Percentiles rank a stretch among this genome's conserved stretches.
Conservation (phyloP, 2,797 vertebrate genomes). For the Brachymystax lenok region DNA sequence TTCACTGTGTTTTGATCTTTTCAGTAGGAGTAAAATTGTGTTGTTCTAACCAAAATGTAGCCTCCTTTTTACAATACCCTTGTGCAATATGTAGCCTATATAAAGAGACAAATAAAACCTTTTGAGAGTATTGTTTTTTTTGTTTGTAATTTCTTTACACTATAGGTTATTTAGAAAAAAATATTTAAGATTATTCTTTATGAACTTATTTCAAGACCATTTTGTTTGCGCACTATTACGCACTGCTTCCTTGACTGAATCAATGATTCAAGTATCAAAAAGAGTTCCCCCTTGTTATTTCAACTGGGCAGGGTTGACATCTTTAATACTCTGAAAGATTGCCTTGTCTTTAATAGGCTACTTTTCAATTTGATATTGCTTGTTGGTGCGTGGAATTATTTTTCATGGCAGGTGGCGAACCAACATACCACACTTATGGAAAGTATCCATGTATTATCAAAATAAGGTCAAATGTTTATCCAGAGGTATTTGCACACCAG, state of each 20-base stretch:
- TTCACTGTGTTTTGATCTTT: conserved; percentile 3
- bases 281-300: neutral
- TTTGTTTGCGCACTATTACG: too few relatives aligned
- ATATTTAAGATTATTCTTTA: neutral
- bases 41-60: conserved; percentile 1
- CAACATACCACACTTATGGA: too few relatives aligned
- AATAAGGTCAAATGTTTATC: too few relatives aligned
- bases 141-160: neutral
- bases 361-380: too few relatives aligned
- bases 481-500: neutral
- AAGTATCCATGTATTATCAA: neutral
- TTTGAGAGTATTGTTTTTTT: neutral
- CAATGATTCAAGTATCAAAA: neutral
- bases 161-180: neutral
- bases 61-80: conserved; percentile 1
- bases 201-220: neutral
- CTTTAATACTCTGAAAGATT: neutral
- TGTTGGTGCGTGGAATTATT: too few relatives aligned
- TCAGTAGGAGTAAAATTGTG: neutral
- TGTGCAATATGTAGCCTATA: conserved; percentile 5
- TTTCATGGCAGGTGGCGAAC: too few relatives aligned
- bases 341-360: too few relatives aligned
- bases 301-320: neutral
- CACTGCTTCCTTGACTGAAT: neutral
- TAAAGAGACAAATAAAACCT: conserved; percentile 10